Evolutionary conservation across 2,113 vertebrate genomes (phyloP).

Genomic region (Excalfactoria chinensis): DNA sequence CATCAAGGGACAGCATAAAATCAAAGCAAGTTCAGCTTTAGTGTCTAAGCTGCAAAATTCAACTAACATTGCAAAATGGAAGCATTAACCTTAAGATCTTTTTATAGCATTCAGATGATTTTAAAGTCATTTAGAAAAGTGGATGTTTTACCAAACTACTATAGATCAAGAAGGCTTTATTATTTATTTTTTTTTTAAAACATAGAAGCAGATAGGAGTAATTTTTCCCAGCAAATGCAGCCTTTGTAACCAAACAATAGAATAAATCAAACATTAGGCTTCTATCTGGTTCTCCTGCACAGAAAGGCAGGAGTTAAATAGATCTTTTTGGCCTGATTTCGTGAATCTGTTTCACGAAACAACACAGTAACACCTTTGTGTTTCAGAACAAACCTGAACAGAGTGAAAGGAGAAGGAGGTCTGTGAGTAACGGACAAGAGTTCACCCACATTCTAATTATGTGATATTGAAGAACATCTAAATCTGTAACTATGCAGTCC

Average conservation of each 20-base stretch:
- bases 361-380: not conserved
- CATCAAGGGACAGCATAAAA: not conserved
- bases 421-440: not conserved
- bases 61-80: not conserved
- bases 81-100: accelerated
- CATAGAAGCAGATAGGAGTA: not conserved
- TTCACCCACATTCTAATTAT: not conserved
- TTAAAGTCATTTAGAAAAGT: not conserved
- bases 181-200: too few species aligned
- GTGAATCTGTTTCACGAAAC: not conserved
- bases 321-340: not conserved
- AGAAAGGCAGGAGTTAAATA: not conserved
- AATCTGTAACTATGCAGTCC: accelerated
- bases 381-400: conserved; percentile 1
- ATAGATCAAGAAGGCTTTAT: not conserved
- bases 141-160: not conserved
- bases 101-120: not conserved
- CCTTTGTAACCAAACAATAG: not conserved
- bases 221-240: not conserved
- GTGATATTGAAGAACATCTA: not conserved
- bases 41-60: not conserved
- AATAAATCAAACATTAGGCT: not conserved
- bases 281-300: not conserved
- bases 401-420: not conserved
- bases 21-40: not conserved